phyloP scores from a whole-genome alignment of 37 sponge, comb jelly and placozoan genomes.

The Ephydatia muelleri region DNA sequence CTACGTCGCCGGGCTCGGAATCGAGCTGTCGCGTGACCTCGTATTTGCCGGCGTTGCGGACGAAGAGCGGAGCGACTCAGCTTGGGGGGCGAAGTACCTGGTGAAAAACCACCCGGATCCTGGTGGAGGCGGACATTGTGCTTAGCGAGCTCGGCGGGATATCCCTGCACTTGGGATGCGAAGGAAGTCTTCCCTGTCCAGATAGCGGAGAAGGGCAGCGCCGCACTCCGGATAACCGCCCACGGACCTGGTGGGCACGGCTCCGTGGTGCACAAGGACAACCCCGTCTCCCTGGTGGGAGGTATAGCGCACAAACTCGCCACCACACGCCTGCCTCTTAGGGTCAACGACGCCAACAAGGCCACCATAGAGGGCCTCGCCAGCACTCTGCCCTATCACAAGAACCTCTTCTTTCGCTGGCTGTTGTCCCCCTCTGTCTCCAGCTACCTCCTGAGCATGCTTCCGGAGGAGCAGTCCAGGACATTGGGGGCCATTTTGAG shows the following conservation, averaged over 20 bases:
- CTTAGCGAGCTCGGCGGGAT: constrained; percentile 83
- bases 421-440: constrained; percentile 57
- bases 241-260: constrained; percentile 75
- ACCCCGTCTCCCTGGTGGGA: constrained; percentile 71
- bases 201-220: constrained; percentile 76
- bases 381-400: constrained; percentile 37
- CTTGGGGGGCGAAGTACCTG: constrained; percentile 70
- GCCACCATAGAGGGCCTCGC: constrained; percentile 55
- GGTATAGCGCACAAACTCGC: constrained; percentile 45
- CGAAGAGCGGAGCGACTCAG: constrained; percentile 66
- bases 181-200: constrained; percentile 60
- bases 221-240: constrained; percentile 55
- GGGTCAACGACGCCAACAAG: constrained; percentile 39
- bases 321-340: constrained; percentile 47
- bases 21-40: constrained; percentile 69
- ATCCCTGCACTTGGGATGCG: constrained; percentile 34
- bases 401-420: constrained; percentile 33
- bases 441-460: constrained; percentile 29
- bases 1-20: constrained; percentile 54
- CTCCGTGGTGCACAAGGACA: constrained; percentile 55
- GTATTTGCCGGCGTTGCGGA: constrained; percentile 84
- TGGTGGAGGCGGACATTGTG: constrained; percentile 76
- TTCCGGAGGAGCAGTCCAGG: constrained; percentile 44
- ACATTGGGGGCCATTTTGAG: constrained; percentile 57
- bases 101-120: constrained; percentile 70